These are phyloP conservation scores for Helarctos malayanus DNA, from an alignment of 2,797 vertebrate species.

Conservation along the genomic window DNA sequence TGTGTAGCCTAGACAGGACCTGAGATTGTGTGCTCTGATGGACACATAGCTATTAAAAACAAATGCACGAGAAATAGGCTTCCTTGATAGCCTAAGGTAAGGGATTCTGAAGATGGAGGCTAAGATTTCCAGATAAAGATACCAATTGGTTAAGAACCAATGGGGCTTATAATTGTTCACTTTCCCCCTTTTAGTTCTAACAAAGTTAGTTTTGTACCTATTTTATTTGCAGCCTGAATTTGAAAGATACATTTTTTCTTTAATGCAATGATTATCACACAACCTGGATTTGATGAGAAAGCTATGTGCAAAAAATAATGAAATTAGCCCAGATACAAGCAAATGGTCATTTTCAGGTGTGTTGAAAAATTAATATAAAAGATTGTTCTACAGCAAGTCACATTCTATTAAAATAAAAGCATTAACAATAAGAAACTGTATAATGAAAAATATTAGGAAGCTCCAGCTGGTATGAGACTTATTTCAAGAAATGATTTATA, in stretches of 20 bases:
- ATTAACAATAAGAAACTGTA: slow-evolving; percentile 54
- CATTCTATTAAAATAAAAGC: slow-evolving; percentile 66
- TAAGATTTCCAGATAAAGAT: slow-evolving; percentile 40
- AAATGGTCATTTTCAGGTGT: slow-evolving; percentile 62
- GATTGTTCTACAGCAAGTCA: slow-evolving; percentile 45
- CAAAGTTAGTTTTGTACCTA: background rate
- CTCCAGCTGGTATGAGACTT: slow-evolving; percentile 21
- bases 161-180: background rate
- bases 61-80: background rate
- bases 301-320: slow-evolving; percentile 36
- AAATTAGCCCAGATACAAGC: slow-evolving; percentile 50
- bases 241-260: background rate
- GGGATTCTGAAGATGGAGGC: background rate
- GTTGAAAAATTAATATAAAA: slow-evolving; percentile 64
- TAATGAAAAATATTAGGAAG: slow-evolving; percentile 68
- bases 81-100: background rate
- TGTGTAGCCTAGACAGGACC: slow-evolving; percentile 76
- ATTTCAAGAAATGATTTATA: slow-evolving; percentile 69
- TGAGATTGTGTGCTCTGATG: slow-evolving; percentile 81
- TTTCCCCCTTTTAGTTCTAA: background rate
- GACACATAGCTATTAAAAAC: slow-evolving; percentile 57
- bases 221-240: slow-evolving; percentile 15
- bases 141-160: background rate
- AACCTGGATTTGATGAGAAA: slow-evolving; percentile 43
- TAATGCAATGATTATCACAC: background rate